A percentile compares a stretch with the other conserved stretches of the same genome.
Evolutionary conservation across 2,888 invertebrate species (phyloP).

Genomic region (Ophioninae sp.): DNA sequence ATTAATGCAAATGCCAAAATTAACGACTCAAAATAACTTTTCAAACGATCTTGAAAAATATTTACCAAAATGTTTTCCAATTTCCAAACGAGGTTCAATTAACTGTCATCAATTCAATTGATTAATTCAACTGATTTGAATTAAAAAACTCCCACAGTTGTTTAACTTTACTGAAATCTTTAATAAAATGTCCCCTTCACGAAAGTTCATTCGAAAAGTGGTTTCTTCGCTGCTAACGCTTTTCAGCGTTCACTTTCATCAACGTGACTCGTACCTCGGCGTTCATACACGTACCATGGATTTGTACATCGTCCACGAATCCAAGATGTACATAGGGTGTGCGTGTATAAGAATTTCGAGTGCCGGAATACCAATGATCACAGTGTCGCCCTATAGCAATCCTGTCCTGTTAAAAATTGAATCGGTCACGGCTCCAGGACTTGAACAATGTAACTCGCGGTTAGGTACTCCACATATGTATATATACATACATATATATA

Average conservation of each 20-base stretch:
- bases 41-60: no score
- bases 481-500: not conserved
- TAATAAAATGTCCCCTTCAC: no score
- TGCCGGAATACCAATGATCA: slow-evolving; percentile 62
- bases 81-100: not conserved
- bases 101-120: no score
- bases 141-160: no score
- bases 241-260: slow-evolving; percentile 57
- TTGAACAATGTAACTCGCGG: slow-evolving; percentile 71
- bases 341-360: slow-evolving; percentile 51
- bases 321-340: not conserved
- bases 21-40: not conserved
- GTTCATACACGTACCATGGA: slow-evolving; percentile 5
- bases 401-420: slow-evolving; percentile 78
- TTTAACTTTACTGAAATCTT: no score
- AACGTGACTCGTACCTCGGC: slow-evolving; percentile 20
- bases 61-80: no score
- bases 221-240: slow-evolving; percentile 36
- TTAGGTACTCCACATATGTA: slow-evolving; percentile 33
- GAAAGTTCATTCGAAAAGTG: slow-evolving; percentile 39
- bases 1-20: not conserved
- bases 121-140: no score
- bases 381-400: slow-evolving; percentile 42
- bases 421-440: slow-evolving; percentile 79
- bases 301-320: not conserved